These are phyloP conservation scores for Eira barbara DNA, from an alignment of 2,113 vertebrate species.

Conservation along the genomic window DNA sequence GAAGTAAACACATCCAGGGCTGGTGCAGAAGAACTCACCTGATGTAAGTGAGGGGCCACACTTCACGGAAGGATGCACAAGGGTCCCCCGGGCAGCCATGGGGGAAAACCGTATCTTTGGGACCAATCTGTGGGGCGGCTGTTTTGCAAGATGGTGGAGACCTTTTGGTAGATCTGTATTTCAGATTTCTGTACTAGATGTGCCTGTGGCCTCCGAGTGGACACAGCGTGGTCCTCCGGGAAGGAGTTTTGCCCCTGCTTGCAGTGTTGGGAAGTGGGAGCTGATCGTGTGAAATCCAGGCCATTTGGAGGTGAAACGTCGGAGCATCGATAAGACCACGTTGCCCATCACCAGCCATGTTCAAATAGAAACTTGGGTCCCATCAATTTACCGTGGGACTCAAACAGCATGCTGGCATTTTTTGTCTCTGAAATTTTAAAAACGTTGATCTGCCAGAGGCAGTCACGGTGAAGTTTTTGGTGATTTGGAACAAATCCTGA, in stretches of 20 bases:
- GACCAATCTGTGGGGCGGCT: fast-evolving
- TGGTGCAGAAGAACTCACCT: fast-evolving
- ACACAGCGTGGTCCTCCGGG: fast-evolving
- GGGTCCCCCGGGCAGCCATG: neutral
- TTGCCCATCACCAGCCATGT: neutral
- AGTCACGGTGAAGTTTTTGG: neutral
- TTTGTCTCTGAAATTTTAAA: neutral
- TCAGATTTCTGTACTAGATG: too few species aligned
- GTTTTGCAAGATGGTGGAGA: neutral
- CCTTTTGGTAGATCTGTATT: neutral
- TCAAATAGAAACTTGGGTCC: neutral
- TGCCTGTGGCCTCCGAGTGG: fast-evolving
- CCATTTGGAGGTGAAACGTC: too few species aligned
- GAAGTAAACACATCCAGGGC: fast-evolving
- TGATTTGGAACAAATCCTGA: neutral
- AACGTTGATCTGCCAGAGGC: neutral
- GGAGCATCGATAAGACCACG: neutral
- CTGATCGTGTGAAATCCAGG: neutral
- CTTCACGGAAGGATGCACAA: neutral
- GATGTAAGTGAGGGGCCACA: neutral
- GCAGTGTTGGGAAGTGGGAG: neutral
- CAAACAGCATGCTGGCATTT: neutral
- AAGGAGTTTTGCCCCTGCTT: too few species aligned
- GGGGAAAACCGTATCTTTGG: neutral
- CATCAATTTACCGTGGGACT: neutral